Evolutionary conservation across 2,797 vertebrate species (phyloP), one percentile per base, ranked within the genome.

Genomic region (Danio jaintianensis): DNA sequence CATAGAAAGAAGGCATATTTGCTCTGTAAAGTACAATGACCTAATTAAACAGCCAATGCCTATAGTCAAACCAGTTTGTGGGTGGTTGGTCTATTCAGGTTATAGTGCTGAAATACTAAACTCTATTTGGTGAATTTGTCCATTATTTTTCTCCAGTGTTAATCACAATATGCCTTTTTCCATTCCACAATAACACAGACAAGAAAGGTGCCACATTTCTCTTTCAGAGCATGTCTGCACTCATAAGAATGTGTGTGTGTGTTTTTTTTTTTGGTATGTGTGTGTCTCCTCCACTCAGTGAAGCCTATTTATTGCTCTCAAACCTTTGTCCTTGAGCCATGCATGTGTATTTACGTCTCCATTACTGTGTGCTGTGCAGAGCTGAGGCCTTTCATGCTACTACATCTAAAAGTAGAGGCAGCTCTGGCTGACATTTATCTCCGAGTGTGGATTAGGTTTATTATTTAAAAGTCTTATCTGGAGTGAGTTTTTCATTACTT

Each of bases 261-360:
- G 20, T 48, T 18, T 68, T 29, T 29, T 29, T 29, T 63, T 4
- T 20, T 12, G 58, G 50, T 67, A 22, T 68, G 20, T 10, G 11
- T 56, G 9, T 64, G 12, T 52, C 52, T 18, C 43, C 63, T 58
- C 22, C 29, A 42, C 43, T 78, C n/a, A 40, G 6, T 6, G 0
- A 1, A 69, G 13, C 47, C 66, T 22, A 69, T 69, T 58, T 52
- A 50, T 59, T 48, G 53, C 53, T 50, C 16, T 38, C 16, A 38
- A 78, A 75, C 7, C 16, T 48, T 61, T 69, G 29, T 69, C 55
- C 55, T 59, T 22, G 75, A 68, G 22, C 29, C n/a, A 12, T 68
- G 16, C 16, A 47, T 58, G 53, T 56, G 20, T 76, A 18, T 66
- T 66, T 76, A 56, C 29, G 4, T 48, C 43, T 69, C 64, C 42